These are phyloP conservation scores for Eumeta japonica DNA, from an alignment of 1,140 invertebrate species.

Conservation along the genomic window DNA sequence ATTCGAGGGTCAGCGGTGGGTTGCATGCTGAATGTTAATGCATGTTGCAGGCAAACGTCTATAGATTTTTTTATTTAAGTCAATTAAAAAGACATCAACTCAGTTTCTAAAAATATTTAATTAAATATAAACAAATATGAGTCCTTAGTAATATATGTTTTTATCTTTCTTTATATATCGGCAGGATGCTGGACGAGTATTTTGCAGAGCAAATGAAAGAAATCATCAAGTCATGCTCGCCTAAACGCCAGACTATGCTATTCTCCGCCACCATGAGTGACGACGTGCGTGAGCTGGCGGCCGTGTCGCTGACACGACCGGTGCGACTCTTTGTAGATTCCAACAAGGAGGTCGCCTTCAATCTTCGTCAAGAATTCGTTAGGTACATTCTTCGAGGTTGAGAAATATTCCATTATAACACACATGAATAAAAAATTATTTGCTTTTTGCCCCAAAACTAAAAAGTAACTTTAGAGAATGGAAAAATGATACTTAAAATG, in stretches of 20 bases:
- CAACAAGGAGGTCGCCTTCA: slow-evolving; percentile 93
- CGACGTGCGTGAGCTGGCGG: slow-evolving; percentile 88
- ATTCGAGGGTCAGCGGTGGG: not conserved
- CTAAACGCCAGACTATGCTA: slow-evolving; percentile 93
- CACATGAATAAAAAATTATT: too few species aligned
- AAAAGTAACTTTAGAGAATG: too few species aligned
- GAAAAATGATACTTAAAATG: too few species aligned
- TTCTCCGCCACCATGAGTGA: slow-evolving; percentile 99
- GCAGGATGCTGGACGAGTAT: slow-evolving; percentile 95
- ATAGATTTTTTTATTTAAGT: too few species aligned
- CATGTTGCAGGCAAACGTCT: too few species aligned
- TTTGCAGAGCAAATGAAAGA: slow-evolving; percentile 99
- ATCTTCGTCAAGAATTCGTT: slow-evolving; percentile 95
- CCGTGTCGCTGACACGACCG: slow-evolving; percentile 87
- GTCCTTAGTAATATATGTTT: not conserved
- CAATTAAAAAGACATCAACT: too few species aligned
- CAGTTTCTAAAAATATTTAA: too few species aligned
- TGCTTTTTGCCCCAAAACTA: too few species aligned
- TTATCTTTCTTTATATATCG: not conserved
- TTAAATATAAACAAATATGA: too few species aligned
- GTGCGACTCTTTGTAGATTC: slow-evolving; percentile 94
- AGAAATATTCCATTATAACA: too few species aligned
- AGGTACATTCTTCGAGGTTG: slow-evolving; percentile 63
- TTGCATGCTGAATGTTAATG: too few species aligned
- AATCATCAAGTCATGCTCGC: slow-evolving; percentile 86